Evolutionary conservation across 2,113 vertebrate genomes (phyloP), one percentile per base, ranked within the genome.

Genomic region (Phalacrocorax pelagicus): DNA sequence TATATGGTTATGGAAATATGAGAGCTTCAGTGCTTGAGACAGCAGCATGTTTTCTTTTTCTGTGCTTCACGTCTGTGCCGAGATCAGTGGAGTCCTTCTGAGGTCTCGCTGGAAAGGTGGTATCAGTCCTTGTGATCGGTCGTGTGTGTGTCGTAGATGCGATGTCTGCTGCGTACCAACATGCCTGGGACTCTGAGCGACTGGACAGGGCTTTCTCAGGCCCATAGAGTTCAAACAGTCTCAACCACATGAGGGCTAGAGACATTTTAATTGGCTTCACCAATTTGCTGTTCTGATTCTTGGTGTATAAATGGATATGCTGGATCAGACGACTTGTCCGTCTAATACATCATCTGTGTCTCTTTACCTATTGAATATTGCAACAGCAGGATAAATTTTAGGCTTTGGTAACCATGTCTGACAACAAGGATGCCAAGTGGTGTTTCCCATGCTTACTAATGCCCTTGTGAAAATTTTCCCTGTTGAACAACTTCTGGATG

Each of bases 101-200:
- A 73, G 78, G 7, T 23, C 29, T 62, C 23, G 5, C 63, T 67
- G 69, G 42, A 55, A 54, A 40, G 67, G 59, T 58, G 47, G 24
- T 13, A 26, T 34, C 29, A 14, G 63, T 44, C 54, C 62, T 52
- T 26, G 58, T 29, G 38, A 12, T 38, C 5, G 5, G 30, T 3
- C 19, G 23, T 18, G 29, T 26, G 54, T 66, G 57, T 62, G 49
- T 42, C 4, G 8, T 23, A 17, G 75, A 6, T 59, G 34, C 38
- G 20, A 3, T 2, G n/a, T 46, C 27, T 52, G 78, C 69, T 38
- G 71, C 1, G 1, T 57, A 19, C 22, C 0, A 3, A 23, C 47
- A n/a, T n/a, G 52, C 34, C 69, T 49, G 63, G 54, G 51, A 4
- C 59, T 40, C 54, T 14, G 49, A 51, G 62, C 58, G 49, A 21